A percentile compares a stretch with the other conserved stretches of the same genome.
phyloP scores from a whole-genome alignment of 2,797 vertebrate genomes.

The Cottoperca gobio region DNA sequence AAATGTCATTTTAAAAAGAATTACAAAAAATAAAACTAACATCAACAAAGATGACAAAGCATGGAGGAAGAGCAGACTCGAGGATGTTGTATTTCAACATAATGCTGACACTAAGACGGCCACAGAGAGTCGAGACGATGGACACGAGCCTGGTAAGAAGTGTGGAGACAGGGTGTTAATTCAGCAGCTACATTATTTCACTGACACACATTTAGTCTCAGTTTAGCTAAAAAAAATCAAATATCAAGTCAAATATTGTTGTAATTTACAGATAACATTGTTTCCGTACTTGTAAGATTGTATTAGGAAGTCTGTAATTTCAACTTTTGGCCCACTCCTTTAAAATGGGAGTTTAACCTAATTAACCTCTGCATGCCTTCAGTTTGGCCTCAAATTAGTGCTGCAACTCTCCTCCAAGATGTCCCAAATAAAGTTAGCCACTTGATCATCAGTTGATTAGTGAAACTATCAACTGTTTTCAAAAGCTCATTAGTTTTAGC shows the following conservation, averaged over 20 bases:
- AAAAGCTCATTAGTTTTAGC: conserved; percentile 77
- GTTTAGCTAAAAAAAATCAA: conserved; percentile 14
- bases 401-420: conserved; percentile 54
- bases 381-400: conserved; percentile 68
- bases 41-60: background rate
- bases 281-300: background rate
- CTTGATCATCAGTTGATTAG: conserved; percentile 82
- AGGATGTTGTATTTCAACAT: too few species aligned
- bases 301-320: conserved; percentile 28
- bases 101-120: too few species aligned
- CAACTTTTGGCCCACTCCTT: conserved; percentile 42
- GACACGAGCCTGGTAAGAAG: background rate
- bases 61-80: background rate
- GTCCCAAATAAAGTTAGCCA: conserved; percentile 78
- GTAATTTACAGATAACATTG: conserved; percentile 18
- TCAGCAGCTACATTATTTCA: background rate
- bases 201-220: background rate
- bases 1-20: background rate
- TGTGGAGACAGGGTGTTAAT: too few species aligned
- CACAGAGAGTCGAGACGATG: background rate
- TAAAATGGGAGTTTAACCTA: conserved; percentile 56
- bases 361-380: conserved; percentile 66
- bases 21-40: background rate
- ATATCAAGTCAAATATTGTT: conserved; percentile 30
- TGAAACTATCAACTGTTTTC: conserved; percentile 77